These are phyloP conservation scores for Phymanthus crucifer DNA, from an alignment of 92 coral and sea anemone species.

Conservation along the genomic window DNA sequence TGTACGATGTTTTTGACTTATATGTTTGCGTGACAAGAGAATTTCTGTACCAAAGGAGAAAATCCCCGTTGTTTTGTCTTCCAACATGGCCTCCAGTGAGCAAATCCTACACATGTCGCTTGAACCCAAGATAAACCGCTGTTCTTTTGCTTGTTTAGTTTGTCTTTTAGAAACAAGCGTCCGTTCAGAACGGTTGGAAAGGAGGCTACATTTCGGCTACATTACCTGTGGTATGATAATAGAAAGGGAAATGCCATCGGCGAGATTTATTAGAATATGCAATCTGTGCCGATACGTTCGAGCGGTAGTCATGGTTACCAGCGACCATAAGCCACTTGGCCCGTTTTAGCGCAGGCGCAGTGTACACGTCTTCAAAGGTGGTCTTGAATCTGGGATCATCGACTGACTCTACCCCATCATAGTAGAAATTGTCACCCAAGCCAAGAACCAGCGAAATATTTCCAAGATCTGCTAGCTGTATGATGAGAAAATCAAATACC, in stretches of 20 bases:
- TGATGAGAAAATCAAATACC: not conserved
- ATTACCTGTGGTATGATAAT: slow-evolving; percentile 75
- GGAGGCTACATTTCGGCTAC: not conserved
- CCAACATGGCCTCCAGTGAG: too few species aligned
- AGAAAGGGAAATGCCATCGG: slow-evolving; percentile 88
- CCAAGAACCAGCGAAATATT: slow-evolving; percentile 67
- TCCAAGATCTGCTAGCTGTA: slow-evolving; percentile 48
- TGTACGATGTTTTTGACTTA: too few species aligned
- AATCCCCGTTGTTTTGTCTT: too few species aligned
- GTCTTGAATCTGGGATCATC: slow-evolving; percentile 67
- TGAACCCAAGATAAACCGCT: too few species aligned
- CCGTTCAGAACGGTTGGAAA: not conserved
- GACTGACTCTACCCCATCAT: slow-evolving; percentile 69
- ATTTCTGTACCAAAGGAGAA: too few species aligned
- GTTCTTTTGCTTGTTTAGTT: too few species aligned
- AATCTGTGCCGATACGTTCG: slow-evolving; percentile 92
- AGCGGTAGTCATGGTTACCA: slow-evolving; percentile 88
- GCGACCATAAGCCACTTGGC: slow-evolving; percentile 96
- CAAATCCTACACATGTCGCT: too few species aligned
- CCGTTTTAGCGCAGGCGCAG: slow-evolving; percentile 56
- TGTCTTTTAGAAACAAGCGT: not conserved
- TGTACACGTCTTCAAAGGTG: slow-evolving; percentile 80
- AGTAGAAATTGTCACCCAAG: slow-evolving; percentile 92
- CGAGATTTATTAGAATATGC: slow-evolving; percentile 69
- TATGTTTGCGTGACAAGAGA: too few species aligned